Base-by-base conservation (phyloP, 2,113 vertebrate species). In the Podiceps cristatus region DNA sequence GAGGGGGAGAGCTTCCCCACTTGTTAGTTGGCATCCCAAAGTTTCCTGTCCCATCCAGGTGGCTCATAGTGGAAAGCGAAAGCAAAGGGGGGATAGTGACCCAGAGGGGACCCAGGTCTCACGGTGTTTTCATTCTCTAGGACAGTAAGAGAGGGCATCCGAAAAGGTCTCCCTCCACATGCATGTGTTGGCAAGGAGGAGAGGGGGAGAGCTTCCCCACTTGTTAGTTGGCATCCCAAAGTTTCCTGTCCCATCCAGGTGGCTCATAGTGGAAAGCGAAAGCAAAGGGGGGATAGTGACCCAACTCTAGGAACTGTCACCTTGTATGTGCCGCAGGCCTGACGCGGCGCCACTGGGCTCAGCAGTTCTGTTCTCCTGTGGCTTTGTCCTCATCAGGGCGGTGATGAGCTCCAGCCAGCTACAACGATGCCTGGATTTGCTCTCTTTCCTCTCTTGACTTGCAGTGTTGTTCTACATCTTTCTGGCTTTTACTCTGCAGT, bases 161-260 rank as follows among this genome's bases (percentile, higher is more conserved):
- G 0, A 7, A 7, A 42, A 49, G 11, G 4, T 37, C 3, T 66
- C 47, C 8, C 31, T 49, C 33, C 45, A 5, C 14, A 3, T 9
- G 7, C 25, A 10, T 1, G 10, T 31, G 20, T 20, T 5, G 7
- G 9, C 60, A 29, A 5, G 28, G 42, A 56, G 45, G 40, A 91
- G 44, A 58, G 3, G 7, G 37, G 35, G 2, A 64, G 45, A 78
- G 13, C 37, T 78, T 55, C 78, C 58, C 28, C 53, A 15, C 18
- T 10, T 44, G 53, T 62, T 75, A 40, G 11, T 23, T 56, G 62
- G 37, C 49, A 75, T 69, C 78, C 60, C 58, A 35, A 52, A 75
- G 33, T 37, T 71, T 78, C 52, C 81, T 55, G 52, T 31, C 33
- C 77, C 49, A 2, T 4, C 0, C 0, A 27, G 22, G 45, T 28